Evolutionary conservation across 2,113 vertebrate species (phyloP).

Genomic region (Pelvicachromis taeniatus): DNA sequence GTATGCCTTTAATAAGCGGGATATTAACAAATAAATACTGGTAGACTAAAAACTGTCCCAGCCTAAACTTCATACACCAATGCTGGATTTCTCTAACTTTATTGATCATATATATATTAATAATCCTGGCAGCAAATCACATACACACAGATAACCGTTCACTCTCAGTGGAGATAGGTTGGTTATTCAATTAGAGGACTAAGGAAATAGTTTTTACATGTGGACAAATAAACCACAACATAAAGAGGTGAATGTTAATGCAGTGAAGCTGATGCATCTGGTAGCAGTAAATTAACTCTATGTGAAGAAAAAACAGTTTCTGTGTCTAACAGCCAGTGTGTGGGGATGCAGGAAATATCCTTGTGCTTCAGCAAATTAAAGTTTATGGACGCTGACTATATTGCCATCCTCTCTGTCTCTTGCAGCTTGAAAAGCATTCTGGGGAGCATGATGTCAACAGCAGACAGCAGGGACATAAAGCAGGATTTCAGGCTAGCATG

Average conservation of each 20-base stretch:
- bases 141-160: background rate
- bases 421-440: slow-evolving; percentile 36
- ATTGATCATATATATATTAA: too few relatives aligned
- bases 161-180: background rate
- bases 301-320: background rate
- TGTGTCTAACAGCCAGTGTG: background rate
- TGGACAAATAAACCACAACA: background rate
- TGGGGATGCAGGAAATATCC: slow-evolving; percentile 18
- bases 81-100: background rate
- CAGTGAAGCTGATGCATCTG: background rate
- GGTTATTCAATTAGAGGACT: background rate
- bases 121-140: too few relatives aligned
- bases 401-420: background rate
- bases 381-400: slow-evolving; percentile 42
- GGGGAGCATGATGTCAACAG: slow-evolving; percentile 39
- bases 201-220: background rate
- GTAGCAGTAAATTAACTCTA: slow-evolving; percentile 2
- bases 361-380: slow-evolving; percentile 38
- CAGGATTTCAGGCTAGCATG: slow-evolving; percentile 19
- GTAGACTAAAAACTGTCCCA: background rate
- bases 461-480: slow-evolving; percentile 48
- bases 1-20: background rate
- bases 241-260: background rate
- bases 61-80: background rate
- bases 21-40: background rate